Percentiles rank a stretch among this genome's conserved stretches.
These are phyloP conservation scores for Halocynthia roretzi DNA, from an alignment of 23 tunicate genomes.

Conservation along the genomic window DNA sequence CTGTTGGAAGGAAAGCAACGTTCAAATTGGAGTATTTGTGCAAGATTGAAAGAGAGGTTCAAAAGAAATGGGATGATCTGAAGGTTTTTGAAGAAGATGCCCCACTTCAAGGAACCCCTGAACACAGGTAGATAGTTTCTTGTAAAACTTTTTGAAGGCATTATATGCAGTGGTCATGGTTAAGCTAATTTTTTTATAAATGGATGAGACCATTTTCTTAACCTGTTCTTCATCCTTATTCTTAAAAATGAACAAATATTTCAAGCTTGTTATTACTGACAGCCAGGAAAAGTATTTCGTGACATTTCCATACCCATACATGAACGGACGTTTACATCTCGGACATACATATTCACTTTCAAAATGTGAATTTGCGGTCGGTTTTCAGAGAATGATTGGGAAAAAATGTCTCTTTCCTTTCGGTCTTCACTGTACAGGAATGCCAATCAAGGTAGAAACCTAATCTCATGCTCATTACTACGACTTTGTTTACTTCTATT, in stretches of 20 bases:
- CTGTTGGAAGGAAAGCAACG: constrained; percentile 82
- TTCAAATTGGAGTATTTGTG: constrained; percentile 56
- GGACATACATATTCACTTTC: constrained; percentile 94
- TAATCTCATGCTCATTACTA: not conserved
- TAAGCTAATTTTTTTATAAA: not conserved
- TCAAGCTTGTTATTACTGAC: not conserved
- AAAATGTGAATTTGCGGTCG: constrained; percentile 98
- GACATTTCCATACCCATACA: constrained; percentile 98
- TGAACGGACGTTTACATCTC: constrained; percentile 99
- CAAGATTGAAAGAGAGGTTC: constrained; percentile 68
- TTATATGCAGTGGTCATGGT: not conserved
- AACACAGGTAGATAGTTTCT: constrained; percentile 40
- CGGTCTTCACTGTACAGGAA: constrained; percentile 98
- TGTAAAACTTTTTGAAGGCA: not conserved
- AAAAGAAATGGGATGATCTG: constrained; percentile 83
- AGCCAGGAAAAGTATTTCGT: constrained; percentile 63
- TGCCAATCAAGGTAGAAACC: constrained; percentile 91
- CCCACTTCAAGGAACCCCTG: constrained; percentile 46
- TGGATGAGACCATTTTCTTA: not conserved
- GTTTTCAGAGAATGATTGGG: constrained; percentile 85
- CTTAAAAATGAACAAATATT: not conserved
- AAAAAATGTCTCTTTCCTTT: constrained; percentile 94
- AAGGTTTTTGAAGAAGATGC: constrained; percentile 95
- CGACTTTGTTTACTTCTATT: not conserved
- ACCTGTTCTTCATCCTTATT: not conserved